phyloP scores from a whole-genome alignment of 2,113 vertebrate species.

The Gnathonemus longibarbis region DNA sequence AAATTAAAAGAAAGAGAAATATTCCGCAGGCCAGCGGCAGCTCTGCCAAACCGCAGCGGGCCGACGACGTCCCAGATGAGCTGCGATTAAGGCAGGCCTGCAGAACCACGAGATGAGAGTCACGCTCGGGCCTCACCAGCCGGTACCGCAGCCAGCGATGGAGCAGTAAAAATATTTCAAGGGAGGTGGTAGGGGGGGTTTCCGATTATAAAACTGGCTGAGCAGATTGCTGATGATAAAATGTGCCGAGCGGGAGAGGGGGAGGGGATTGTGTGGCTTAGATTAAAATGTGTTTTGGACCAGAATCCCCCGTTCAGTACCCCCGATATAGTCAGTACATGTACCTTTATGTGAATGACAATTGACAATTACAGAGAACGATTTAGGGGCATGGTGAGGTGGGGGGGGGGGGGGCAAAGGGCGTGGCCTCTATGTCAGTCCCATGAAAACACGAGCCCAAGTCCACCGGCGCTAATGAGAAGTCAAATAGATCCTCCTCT shows the following conservation, averaged over 20 bases:
- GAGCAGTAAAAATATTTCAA: neutral
- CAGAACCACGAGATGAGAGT: neutral
- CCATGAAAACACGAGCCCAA: neutral
- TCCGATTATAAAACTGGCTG: neutral
- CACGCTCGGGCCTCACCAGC: neutral
- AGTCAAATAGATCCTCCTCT: neutral
- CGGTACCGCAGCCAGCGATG: neutral
- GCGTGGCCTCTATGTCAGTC: neutral
- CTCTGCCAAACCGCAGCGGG: neutral
- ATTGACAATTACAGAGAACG: neutral
- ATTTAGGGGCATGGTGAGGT: neutral
- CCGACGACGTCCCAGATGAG: neutral
- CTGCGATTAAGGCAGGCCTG: neutral
- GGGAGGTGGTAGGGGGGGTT: neutral
- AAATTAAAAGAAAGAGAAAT: neutral
- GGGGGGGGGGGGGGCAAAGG: neutral
- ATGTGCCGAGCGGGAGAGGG: neutral
- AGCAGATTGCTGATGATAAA: neutral
- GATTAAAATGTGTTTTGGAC: neutral
- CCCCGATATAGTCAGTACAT: neutral
- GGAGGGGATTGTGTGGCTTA: neutral
- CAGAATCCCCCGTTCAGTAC: neutral
- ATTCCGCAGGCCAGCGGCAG: neutral
- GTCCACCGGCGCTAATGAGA: neutral
- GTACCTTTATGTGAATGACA: neutral